These are phyloP conservation scores for Noctua comes DNA, from an alignment of 2,888 invertebrate species.

Conservation along the genomic window DNA sequence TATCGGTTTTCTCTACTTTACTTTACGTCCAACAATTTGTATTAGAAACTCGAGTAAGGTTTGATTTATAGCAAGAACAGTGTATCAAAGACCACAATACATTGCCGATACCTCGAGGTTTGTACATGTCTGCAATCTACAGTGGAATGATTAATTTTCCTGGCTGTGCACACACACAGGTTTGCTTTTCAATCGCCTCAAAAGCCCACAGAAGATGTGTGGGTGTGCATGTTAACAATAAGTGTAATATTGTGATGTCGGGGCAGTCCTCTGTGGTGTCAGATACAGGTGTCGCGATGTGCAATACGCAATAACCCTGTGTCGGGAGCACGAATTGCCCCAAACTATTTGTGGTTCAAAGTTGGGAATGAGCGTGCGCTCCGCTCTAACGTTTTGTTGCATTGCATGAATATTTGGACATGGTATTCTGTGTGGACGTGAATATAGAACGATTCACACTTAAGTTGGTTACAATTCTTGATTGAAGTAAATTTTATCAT, in stretches of 20 bases:
- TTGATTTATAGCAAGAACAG: constrained; percentile 50
- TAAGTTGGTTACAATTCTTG: not conserved
- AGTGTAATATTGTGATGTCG: constrained; percentile 76
- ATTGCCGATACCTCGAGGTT: constrained; percentile 64
- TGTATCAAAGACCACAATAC: constrained; percentile 61
- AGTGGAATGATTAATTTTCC: constrained; percentile 71
- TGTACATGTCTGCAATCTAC: constrained; percentile 65
- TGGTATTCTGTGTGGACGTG: constrained; percentile 19
- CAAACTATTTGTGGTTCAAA: constrained; percentile 73
- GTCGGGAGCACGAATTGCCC: constrained; percentile 71
- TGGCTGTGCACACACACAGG: constrained; percentile 53
- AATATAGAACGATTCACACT: not conserved
- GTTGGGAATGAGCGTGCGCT: constrained; percentile 59
- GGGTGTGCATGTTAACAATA: constrained; percentile 70
- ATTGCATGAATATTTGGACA: constrained; percentile 40
- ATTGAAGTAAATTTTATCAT: not conserved
- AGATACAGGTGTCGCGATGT: constrained; percentile 82
- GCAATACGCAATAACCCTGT: constrained; percentile 78
- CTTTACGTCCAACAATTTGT: constrained; percentile 24
- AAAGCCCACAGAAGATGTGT: constrained; percentile 41
- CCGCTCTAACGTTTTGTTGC: constrained; percentile 39
- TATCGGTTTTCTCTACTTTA: constrained; percentile 36
- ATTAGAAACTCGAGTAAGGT: constrained; percentile 32
- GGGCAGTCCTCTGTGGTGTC: constrained; percentile 73
- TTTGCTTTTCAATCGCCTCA: constrained; percentile 45